phyloP scores from a whole-genome alignment of 2,113 vertebrate genomes.

The Manacus vitellinus region DNA sequence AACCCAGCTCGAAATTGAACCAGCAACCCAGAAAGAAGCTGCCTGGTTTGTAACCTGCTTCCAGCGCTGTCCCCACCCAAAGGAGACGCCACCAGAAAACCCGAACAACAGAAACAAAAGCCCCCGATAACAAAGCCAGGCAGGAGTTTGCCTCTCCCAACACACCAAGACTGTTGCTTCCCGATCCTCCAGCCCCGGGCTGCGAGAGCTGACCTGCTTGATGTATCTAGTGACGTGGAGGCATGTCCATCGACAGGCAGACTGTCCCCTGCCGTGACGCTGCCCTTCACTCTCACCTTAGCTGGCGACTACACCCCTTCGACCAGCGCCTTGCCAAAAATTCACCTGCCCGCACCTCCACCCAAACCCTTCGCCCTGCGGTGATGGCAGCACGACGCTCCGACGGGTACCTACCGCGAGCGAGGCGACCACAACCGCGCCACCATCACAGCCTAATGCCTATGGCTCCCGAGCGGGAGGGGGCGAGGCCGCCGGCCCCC shows the following conservation, averaged over 20 bases:
- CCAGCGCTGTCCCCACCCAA: not conserved
- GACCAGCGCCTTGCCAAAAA: not conserved
- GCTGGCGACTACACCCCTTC: not conserved
- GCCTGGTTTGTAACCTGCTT: slow-evolving; percentile 18
- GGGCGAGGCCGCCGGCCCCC: not conserved
- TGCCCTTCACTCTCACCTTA: slow-evolving; percentile 44
- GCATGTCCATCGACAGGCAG: not conserved
- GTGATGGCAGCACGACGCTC: not conserved
- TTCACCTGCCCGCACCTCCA: not conserved
- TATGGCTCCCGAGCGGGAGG: not conserved
- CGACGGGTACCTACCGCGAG: slow-evolving; percentile 21
- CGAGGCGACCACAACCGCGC: slow-evolving; percentile 37
- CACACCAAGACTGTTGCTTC: not conserved
- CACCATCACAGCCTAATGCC: slow-evolving; percentile 65
- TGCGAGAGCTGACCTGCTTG: not conserved
- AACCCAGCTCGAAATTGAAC: not conserved
- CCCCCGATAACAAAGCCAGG: slow-evolving; percentile 9
- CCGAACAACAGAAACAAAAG: slow-evolving; percentile 12
- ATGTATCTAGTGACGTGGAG: not conserved
- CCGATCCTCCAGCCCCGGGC: not conserved
- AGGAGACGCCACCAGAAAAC: slow-evolving; percentile 15
- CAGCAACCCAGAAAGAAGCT: not conserved
- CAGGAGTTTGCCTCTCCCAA: slow-evolving; percentile 19
- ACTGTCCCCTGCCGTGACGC: not conserved
- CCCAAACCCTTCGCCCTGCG: not conserved